Percentiles rank a stretch among this genome's conserved stretches.
Evolutionary conservation across 35 echinoderm and acorn worm genomes (phyloP).

Genomic region (Ptychodera flava): DNA sequence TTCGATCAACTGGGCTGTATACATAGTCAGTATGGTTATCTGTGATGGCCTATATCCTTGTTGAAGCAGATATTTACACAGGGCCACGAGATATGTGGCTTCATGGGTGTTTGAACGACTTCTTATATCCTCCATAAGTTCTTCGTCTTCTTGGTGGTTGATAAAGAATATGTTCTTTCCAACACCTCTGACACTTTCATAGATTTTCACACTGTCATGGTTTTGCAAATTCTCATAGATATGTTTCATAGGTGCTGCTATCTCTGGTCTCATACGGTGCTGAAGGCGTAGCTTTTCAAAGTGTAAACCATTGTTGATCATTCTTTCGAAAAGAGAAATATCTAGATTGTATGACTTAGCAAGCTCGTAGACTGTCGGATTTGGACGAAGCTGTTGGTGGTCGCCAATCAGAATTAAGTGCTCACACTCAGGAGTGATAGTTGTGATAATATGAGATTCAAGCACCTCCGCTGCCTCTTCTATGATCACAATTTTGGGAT

Average conservation of each 20-base stretch:
- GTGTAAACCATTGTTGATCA: constrained; percentile 37
- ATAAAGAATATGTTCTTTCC: constrained; percentile 69
- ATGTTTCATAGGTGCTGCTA: constrained; percentile 46
- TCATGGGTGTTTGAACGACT: constrained; percentile 75
- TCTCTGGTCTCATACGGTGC: constrained; percentile 51
- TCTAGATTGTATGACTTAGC: constrained; percentile 31
- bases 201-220: constrained; percentile 38
- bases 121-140: constrained; percentile 39
- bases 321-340: constrained; percentile 46
- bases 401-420: constrained; percentile 57
- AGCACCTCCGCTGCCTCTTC: constrained; percentile 56
- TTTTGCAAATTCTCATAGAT: constrained; percentile 63
- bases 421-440: constrained; percentile 25
- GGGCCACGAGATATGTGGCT: constrained; percentile 40
- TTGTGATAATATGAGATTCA: constrained; percentile 28
- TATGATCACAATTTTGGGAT: constrained; percentile 38
- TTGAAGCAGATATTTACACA: constrained; percentile 74
- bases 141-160: constrained; percentile 45
- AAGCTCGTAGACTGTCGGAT: constrained; percentile 31
- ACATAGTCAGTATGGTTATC: constrained; percentile 74
- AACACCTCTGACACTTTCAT: constrained; percentile 45
- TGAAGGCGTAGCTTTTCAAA: constrained; percentile 17
- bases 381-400: constrained; percentile 45
- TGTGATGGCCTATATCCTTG: constrained; percentile 67
- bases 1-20: constrained; percentile 61